Evolutionary conservation across 1,140 invertebrate species (phyloP).

Genomic region (Antheraea mylitta): DNA sequence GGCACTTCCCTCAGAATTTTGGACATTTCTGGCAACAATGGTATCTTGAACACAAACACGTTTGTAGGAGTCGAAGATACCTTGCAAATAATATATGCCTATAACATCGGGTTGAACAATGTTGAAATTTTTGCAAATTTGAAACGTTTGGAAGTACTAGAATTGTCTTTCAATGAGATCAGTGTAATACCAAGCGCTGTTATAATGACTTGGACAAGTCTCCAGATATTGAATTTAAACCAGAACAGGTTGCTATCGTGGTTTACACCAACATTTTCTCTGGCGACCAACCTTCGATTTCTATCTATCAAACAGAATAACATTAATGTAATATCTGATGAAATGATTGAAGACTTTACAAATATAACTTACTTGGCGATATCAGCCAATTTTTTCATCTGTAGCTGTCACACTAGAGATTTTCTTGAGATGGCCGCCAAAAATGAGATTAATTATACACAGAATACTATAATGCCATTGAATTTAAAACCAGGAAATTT

Average conservation of each 20-base stretch:
- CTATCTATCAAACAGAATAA: slow-evolving; percentile 75
- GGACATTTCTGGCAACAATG: slow-evolving; percentile 76
- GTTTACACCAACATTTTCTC: slow-evolving; percentile 58
- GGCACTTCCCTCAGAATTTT: slow-evolving; percentile 68
- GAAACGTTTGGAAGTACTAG: slow-evolving; percentile 61
- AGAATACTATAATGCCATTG: not conserved
- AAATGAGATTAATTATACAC: slow-evolving; percentile 35
- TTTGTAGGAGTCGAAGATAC: slow-evolving; percentile 62
- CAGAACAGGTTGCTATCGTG: slow-evolving; percentile 77
- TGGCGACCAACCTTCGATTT: slow-evolving; percentile 59
- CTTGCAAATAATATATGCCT: slow-evolving; percentile 72
- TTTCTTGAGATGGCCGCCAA: slow-evolving; percentile 65
- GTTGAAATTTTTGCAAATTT: slow-evolving; percentile 57
- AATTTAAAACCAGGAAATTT: not conserved
- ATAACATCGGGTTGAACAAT: slow-evolving; percentile 55
- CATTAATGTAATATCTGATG: slow-evolving; percentile 73
- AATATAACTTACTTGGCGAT: slow-evolving; percentile 62
- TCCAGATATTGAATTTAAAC: slow-evolving; percentile 75
- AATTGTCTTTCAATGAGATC: slow-evolving; percentile 73
- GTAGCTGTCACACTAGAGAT: slow-evolving; percentile 73
- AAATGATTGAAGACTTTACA: slow-evolving; percentile 73
- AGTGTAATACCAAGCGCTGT: slow-evolving; percentile 32
- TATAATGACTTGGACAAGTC: slow-evolving; percentile 46
- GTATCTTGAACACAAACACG: slow-evolving; percentile 32
- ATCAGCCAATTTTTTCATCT: slow-evolving; percentile 77